Evolutionary conservation across 2,113 vertebrate genomes (phyloP).

Genomic region (Callipepla californica): DNA sequence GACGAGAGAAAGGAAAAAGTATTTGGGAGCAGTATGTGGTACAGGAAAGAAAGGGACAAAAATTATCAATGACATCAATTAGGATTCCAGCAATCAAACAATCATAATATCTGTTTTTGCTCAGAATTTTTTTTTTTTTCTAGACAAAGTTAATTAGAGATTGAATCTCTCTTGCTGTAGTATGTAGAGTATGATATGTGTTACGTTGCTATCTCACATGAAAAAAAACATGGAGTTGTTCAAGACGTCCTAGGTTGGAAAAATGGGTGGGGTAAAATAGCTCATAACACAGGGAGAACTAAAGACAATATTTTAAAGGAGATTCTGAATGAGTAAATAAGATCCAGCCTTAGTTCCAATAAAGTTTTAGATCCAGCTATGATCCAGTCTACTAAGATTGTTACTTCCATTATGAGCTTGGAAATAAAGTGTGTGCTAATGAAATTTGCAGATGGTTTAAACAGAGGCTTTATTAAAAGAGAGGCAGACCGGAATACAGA

Average conservation of each 20-base stretch:
- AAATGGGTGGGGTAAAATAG: not conserved
- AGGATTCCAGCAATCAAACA: not conserved
- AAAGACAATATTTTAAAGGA: not conserved
- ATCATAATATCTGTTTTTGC: not conserved
- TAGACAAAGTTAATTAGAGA: not conserved
- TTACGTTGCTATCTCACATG: not conserved
- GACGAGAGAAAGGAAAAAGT: not conserved
- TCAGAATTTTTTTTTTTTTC: not conserved
- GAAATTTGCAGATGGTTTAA: constrained; percentile 1
- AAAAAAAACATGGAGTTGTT: not conserved
- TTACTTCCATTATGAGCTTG: not conserved
- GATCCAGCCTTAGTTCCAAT: not conserved
- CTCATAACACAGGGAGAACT: not conserved
- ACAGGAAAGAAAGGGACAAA: not conserved
- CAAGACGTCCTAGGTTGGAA: not conserved
- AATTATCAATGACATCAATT: not conserved
- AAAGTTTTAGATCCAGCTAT: not conserved
- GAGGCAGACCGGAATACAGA: not conserved
- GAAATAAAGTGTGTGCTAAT: not conserved
- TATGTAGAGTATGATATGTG: not conserved
- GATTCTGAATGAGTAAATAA: not conserved
- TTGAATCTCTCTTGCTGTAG: not conserved
- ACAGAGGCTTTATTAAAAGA: not conserved
- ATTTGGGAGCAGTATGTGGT: not conserved
- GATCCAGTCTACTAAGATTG: not conserved